A percentile compares a stretch with the other conserved stretches of the same genome.
These are phyloP conservation scores for Todiramphus saurophagus DNA, from an alignment of 2,113 vertebrate genomes.

Conservation along the genomic window DNA sequence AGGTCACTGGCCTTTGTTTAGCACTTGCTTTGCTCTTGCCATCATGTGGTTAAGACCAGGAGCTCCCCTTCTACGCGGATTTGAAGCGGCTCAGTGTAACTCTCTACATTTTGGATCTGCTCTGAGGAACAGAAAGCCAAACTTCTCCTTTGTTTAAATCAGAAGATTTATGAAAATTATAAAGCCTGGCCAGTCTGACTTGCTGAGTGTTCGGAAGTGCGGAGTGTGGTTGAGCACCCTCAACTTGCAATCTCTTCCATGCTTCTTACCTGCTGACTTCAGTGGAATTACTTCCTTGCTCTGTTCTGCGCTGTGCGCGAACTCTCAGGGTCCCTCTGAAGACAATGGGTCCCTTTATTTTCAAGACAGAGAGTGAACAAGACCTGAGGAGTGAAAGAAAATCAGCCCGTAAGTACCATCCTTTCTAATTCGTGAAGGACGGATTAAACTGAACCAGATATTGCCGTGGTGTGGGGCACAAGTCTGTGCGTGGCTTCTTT, in stretches of 20 bases:
- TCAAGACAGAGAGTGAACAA: neutral
- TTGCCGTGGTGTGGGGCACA: accelerated
- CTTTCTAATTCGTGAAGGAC: neutral
- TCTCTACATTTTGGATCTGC: neutral
- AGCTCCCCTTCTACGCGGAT: neutral
- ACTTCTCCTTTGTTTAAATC: neutral
- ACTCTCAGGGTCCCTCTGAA: neutral
- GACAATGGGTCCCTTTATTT: neutral
- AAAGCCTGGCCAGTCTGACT: neutral
- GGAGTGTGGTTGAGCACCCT: neutral
- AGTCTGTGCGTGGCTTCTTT: neutral
- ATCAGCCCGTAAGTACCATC: neutral
- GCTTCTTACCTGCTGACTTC: neutral
- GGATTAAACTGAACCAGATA: neutral
- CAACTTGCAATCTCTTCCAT: neutral
- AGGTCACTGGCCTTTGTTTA: neutral
- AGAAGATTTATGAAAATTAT: neutral
- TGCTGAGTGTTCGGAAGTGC: neutral
- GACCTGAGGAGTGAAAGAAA: neutral
- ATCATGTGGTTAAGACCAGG: neutral
- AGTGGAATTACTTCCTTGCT: neutral
- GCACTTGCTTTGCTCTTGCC: neutral
- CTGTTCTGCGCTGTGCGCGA: neutral
- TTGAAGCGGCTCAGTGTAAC: neutral
- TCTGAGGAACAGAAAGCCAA: neutral